phyloP scores from a whole-genome alignment of 2,797 vertebrate species.

The Alosa sapidissima region DNA sequence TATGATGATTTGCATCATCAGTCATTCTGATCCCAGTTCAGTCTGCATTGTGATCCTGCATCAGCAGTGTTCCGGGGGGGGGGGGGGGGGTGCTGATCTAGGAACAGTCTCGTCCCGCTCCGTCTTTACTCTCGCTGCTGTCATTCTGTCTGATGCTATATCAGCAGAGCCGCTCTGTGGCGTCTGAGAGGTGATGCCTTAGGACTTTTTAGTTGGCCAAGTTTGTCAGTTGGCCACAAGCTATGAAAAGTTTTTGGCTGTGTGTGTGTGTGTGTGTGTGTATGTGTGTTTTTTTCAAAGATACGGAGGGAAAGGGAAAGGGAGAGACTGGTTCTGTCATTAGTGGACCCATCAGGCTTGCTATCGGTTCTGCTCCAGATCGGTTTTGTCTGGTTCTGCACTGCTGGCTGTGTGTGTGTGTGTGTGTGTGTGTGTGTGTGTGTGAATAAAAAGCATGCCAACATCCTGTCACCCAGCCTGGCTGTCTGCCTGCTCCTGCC shows the following conservation, averaged over 20 bases:
- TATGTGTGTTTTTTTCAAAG: constrained; percentile 37
- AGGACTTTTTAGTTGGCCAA: constrained; percentile 7
- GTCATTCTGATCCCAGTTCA: neutral
- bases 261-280: neutral
- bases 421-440: constrained; percentile 9
- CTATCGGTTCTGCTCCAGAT: constrained; percentile 76
- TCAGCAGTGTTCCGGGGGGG: neutral
- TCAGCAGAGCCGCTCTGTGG: neutral
- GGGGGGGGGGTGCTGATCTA: neutral
- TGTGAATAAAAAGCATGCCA: constrained; percentile 57
- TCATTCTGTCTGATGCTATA: constrained; percentile 13
- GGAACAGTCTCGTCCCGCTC: neutral
- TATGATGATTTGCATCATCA: neutral
- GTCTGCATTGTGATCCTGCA: neutral
- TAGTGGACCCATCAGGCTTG: constrained; percentile 74
- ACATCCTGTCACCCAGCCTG: constrained; percentile 72
- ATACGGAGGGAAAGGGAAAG: constrained; percentile 33
- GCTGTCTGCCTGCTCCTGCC: constrained; percentile 66
- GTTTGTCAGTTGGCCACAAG: constrained; percentile 56
- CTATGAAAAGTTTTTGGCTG: neutral
- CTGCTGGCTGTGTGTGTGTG: constrained; percentile 48
- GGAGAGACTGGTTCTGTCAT: constrained; percentile 65
- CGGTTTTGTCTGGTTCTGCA: constrained; percentile 59
- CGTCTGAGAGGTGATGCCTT: neutral
- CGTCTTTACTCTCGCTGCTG: neutral